Base-by-base conservation (phyloP, 2,113 vertebrate genomes). In the Pelusios castaneus region DNA sequence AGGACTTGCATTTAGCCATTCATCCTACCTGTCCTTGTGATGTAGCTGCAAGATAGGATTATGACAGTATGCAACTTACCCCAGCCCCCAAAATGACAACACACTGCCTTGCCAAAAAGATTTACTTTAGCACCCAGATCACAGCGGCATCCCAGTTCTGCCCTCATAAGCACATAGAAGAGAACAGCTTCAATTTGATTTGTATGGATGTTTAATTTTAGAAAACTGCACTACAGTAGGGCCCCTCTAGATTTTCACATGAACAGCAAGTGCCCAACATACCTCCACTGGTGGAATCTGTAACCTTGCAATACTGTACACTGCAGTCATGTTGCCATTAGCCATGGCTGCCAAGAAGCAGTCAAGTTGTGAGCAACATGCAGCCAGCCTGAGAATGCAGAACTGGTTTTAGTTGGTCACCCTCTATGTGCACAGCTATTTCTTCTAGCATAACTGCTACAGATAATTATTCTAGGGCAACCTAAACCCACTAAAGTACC, bases 381-480 rank as follows among this genome's bases (percentile, higher is more conserved):
- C 34, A n/a, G 34, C 34, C 43, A 8, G 6, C 43, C 9, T 45
- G 34, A 8, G 73, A 77, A 25, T 47, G 75, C 43, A 77, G 43
- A 47, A 77, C 43, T 47, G 75, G 43, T 47, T 77, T 77, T 43
- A 77, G 75, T 43, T 77, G 43, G 75, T 45, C 25, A 45, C 22
- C 73, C 73, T 45, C 41, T 41, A 24, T 27, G 73, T 12, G 12
- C 73, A 41, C 6, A 76, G 73, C n/a, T 80, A 54, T 45, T 2
- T 25, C 13, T 52, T 25, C 17, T 49, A 4, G 22, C 4, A 4
- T 6, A 6, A 0, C 0, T 29, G 29, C 43, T 7, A 47, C 2
- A 67, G 60, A 63, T 13, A 63, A 60, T 83, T 55, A 43, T n/a
- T 25, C 22, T 9, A 75, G 60, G 25, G 77, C 5, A 45, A 5